Evolutionary conservation across 1,140 invertebrate species (phyloP).

Genomic region (Bactericera cockerelli): DNA sequence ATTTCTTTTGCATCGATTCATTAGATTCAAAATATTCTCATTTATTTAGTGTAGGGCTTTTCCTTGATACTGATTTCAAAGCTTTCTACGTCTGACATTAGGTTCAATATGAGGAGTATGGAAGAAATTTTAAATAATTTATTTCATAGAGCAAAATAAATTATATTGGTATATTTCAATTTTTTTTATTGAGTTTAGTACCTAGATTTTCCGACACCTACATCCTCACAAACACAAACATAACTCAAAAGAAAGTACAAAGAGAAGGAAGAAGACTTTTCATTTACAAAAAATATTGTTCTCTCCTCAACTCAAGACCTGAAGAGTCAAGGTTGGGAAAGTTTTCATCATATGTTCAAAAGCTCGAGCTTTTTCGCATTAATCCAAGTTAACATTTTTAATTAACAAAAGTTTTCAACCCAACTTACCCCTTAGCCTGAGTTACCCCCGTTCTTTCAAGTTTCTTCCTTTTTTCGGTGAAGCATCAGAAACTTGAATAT

Average conservation of each 20-base stretch:
- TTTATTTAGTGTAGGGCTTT: not conserved
- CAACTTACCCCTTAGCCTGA: no score
- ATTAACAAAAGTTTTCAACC: constrained; percentile 5
- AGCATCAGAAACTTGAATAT: no score
- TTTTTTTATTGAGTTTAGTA: no score
- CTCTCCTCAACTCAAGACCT: no score
- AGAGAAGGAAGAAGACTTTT: no score
- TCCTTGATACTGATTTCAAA: not conserved
- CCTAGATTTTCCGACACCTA: no score
- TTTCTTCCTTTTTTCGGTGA: no score
- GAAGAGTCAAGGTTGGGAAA: not conserved
- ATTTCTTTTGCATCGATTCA: not conserved
- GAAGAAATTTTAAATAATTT: not conserved
- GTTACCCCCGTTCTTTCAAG: no score
- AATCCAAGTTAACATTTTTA: constrained; percentile 7
- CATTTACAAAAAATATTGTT: no score
- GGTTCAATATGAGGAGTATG: not conserved
- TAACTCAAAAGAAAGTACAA: no score
- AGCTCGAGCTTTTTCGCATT: not conserved
- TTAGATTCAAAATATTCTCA: not conserved
- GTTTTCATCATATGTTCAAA: constrained; percentile 1
- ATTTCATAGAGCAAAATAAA: not conserved
- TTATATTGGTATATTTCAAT: not conserved
- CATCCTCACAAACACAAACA: no score
- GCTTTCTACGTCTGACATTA: not conserved